These are phyloP conservation scores for Pollenia labialis DNA, from an alignment of 2,888 invertebrate genomes.

Conservation along the genomic window DNA sequence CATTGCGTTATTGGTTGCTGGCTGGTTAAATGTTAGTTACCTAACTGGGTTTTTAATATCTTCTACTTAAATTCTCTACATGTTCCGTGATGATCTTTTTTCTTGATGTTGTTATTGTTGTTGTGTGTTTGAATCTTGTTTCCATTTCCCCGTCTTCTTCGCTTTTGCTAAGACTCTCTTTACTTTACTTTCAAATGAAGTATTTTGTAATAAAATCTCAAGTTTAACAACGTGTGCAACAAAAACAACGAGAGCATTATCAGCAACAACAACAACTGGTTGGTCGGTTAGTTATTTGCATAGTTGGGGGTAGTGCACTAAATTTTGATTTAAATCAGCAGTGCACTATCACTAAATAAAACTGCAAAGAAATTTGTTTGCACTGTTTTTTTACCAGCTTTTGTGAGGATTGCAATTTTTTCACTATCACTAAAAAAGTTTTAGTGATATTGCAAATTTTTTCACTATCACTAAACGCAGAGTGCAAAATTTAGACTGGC, in stretches of 20 bases:
- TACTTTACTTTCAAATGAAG: constrained; percentile 67
- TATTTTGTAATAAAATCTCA: constrained; percentile 72
- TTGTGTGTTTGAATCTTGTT: constrained; percentile 48
- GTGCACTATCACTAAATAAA: too few species aligned
- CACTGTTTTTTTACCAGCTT: too few species aligned
- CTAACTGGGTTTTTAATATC: constrained; percentile 69
- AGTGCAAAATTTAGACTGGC: too few species aligned
- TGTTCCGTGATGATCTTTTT: constrained; percentile 16
- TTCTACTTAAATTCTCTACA: constrained; percentile 64
- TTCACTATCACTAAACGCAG: too few species aligned
- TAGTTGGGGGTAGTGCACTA: too few species aligned
- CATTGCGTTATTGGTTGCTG: constrained; percentile 52
- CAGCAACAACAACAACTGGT: constrained; percentile 44
- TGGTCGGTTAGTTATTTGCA: constrained; percentile 52
- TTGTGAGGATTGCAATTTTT: too few species aligned
- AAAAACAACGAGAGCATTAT: constrained; percentile 12
- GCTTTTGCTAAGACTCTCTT: constrained; percentile 25
- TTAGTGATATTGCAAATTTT: too few species aligned
- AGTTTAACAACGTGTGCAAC: constrained; percentile 65
- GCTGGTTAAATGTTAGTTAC: constrained; percentile 66
- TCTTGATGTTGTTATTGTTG: not conserved
- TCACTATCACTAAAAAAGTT: too few species aligned
- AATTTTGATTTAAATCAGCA: too few species aligned
- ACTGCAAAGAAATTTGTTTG: too few species aligned
- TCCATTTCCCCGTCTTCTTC: constrained; percentile 36